phyloP scores from a whole-genome alignment of 1,140 invertebrate species.

The Eueides isabella region DNA sequence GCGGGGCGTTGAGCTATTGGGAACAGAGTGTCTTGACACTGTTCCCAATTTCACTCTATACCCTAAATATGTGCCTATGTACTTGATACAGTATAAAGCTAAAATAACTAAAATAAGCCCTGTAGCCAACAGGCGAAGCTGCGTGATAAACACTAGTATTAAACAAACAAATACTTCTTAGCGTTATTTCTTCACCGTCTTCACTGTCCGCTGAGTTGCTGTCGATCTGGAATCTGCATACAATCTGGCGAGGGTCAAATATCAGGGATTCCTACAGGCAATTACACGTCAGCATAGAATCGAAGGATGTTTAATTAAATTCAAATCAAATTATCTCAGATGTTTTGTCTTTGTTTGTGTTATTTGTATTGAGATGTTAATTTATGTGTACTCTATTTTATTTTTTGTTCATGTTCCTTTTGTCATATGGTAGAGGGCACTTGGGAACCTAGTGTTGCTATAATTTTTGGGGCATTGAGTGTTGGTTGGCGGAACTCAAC shows the following conservation, averaged over 20 bases:
- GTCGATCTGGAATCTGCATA: conserved; percentile 21
- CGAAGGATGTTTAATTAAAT: conserved; percentile 67
- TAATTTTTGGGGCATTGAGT: too few species aligned
- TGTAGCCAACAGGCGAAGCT: not conserved
- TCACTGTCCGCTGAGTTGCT: conserved; percentile 7
- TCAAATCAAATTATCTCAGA: conserved; percentile 63
- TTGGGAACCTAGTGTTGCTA: not conserved
- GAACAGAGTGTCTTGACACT: too few species aligned
- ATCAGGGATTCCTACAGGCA: conserved; percentile 6
- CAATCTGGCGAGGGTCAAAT: conserved; percentile 10
- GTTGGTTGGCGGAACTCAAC: too few species aligned
- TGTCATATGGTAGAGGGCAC: too few species aligned
- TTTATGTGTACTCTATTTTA: not conserved
- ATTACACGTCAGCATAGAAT: conserved; percentile 45
- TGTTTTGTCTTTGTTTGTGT: conserved; percentile 19
- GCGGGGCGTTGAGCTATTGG: too few species aligned
- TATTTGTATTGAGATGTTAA: conserved; percentile 37
- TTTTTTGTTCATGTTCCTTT: too few species aligned
- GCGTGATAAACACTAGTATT: not conserved
- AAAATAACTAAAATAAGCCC: not conserved
- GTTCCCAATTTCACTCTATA: too few species aligned
- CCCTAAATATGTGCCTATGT: too few species aligned
- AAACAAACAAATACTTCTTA: not conserved
- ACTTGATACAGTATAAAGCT: too few species aligned
- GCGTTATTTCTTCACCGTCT: conserved; percentile 4